phyloP scores from a whole-genome alignment of 2,113 vertebrate species.

The Danio rerio region GRCz12tu NC_133187.1:32538001-32538500 shows the following conservation, averaged over 20 bases:
- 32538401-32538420: neutral
- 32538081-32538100: too few relatives aligned
- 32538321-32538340: neutral
- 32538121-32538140: too few relatives aligned
- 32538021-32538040: too few relatives aligned
- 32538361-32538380: neutral
- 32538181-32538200: conserved; percentile 25
- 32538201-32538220: neutral
- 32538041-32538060: too few relatives aligned
- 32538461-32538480: neutral
- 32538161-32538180: neutral
- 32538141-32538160: too few relatives aligned
- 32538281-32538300: neutral
- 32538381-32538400: neutral
- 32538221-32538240: conserved; percentile 18
- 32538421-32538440: neutral
- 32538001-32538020: too few relatives aligned
- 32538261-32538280: conserved; percentile 12
- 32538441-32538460: neutral
- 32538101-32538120: too few relatives aligned
- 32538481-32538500: neutral
- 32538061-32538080: too few relatives aligned
- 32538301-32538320: neutral
- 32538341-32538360: neutral
- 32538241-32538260: neutral